Evolutionary conservation across 2,113 vertebrate species (phyloP), one percentile per base, ranked within the genome.

Genomic region (Illadopsis cleaveri): DNA sequence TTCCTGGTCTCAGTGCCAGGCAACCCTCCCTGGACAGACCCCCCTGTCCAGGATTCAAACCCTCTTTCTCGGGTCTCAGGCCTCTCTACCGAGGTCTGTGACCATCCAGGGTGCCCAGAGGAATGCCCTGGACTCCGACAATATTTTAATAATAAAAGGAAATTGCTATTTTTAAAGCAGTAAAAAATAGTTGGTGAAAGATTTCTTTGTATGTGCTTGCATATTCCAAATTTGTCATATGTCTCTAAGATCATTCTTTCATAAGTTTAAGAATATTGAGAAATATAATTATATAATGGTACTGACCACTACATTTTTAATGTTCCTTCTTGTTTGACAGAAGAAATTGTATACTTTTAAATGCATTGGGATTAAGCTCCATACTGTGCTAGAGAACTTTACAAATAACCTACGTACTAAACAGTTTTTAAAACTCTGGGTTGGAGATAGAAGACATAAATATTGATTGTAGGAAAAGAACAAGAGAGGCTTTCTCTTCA

Each of bases 321-420:
- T 33, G 4, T 50, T 95, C 35, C 4, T 65, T 96, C 88, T 79
- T 89, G 5, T 92, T 93, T 48, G 88, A 94, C 45, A 81, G 62
- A 82, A 94, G 9, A 90, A 96, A 84, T 51, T 2, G 4, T 62
- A 57, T 23, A 54, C 12, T 76, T 89, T 90, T 96, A 50, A 95
- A 93, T 84, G 11, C 64, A 11, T 84, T 88, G 15, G 31, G 53
- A 82, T 40, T 56, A 57, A 75, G 13, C 24, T 82, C 95, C 71
- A 51, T 93, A 45, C 21, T 28, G 6, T 31, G 80, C 31, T 93
- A 85, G 87, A 89, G 53, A 88, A 75, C 14, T 92, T 95, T 56
- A 40, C 33, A 92, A 89, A 38, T 85, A 82, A 81, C 19, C 24
- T 68, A 18, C 57, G 47, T 91, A 77, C n/a, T 91, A 94, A 97